These are phyloP conservation scores for Rhodinocichla rosea DNA, from an alignment of 2,113 vertebrate genomes.

Conservation along the genomic window DNA sequence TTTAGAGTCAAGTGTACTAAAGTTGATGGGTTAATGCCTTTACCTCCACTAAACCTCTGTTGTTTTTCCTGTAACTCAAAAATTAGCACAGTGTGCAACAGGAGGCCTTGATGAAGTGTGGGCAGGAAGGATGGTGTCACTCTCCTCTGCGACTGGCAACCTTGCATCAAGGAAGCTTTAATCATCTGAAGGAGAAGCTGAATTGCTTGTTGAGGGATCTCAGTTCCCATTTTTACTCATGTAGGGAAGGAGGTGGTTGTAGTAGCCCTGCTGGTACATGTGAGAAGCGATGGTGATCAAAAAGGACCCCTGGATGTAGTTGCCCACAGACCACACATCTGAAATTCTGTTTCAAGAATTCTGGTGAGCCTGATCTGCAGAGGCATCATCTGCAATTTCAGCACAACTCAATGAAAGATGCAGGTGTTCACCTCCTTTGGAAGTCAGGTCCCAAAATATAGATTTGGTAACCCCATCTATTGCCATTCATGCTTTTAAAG, in stretches of 20 bases:
- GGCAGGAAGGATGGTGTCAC: background rate
- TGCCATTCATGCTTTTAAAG: background rate
- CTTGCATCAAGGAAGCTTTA: background rate
- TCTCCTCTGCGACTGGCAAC: background rate
- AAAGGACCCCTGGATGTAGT: background rate
- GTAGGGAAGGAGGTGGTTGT: background rate
- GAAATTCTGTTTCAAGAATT: background rate
- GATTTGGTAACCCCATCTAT: background rate
- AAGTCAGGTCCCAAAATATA: background rate
- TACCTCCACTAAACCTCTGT: background rate
- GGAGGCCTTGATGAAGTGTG: background rate
- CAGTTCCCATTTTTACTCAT: background rate
- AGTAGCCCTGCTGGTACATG: background rate
- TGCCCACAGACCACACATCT: background rate
- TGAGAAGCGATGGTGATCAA: background rate
- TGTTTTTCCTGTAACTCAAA: background rate
- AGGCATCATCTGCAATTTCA: background rate
- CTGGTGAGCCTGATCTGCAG: background rate
- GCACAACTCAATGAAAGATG: background rate
- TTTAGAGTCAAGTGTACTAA: background rate
- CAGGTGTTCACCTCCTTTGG: background rate
- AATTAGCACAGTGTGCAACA: background rate
- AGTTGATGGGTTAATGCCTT: background rate
- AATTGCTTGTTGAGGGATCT: constrained; percentile 27
- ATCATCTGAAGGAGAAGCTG: constrained; percentile 15